A percentile compares a stretch with the other conserved stretches of the same genome.
phyloP scores from a whole-genome alignment of 2,888 invertebrate genomes.

The Rhagonycha fulva region DNA sequence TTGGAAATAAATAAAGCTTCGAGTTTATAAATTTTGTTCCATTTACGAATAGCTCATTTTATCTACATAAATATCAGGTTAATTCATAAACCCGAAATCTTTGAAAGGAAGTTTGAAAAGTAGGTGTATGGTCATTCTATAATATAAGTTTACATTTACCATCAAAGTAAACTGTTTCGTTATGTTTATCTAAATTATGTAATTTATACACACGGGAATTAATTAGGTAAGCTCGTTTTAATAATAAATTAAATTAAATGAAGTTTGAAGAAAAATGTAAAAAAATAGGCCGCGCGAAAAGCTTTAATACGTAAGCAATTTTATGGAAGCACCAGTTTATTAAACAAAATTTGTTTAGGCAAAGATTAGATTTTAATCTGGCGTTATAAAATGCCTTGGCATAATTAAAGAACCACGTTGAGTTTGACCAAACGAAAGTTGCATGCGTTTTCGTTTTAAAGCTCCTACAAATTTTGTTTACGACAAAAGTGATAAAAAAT shows the following conservation, averaged over 20 bases:
- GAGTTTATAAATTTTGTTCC: too few species aligned
- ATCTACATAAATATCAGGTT: not conserved
- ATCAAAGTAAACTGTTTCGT: not conserved
- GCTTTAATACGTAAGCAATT: conserved; percentile 16
- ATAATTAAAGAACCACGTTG: conserved; percentile 18
- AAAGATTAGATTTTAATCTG: conserved; percentile 20
- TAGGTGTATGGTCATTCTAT: not conserved
- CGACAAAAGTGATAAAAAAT: not conserved
- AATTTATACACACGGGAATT: not conserved
- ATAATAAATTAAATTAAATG: conserved; percentile 19
- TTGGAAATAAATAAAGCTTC: not conserved
- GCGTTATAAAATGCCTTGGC: conserved; percentile 13
- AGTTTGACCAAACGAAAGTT: conserved; percentile 7
- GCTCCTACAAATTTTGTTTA: not conserved
- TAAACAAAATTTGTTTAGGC: conserved; percentile 17
- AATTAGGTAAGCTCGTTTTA: conserved; percentile 1
- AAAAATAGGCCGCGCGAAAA: conserved; percentile 18
- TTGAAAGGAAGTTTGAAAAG: not conserved
- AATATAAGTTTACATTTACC: not conserved
- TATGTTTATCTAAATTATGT: not conserved
- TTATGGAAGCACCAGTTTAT: conserved; percentile 17
- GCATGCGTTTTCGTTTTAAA: conserved; percentile 10
- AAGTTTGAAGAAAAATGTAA: conserved; percentile 12
- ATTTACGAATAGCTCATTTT: not conserved
- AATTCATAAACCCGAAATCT: not conserved